Conservation (phyloP, 1,140 invertebrate genomes). For the Brachionus rubens region DNA sequence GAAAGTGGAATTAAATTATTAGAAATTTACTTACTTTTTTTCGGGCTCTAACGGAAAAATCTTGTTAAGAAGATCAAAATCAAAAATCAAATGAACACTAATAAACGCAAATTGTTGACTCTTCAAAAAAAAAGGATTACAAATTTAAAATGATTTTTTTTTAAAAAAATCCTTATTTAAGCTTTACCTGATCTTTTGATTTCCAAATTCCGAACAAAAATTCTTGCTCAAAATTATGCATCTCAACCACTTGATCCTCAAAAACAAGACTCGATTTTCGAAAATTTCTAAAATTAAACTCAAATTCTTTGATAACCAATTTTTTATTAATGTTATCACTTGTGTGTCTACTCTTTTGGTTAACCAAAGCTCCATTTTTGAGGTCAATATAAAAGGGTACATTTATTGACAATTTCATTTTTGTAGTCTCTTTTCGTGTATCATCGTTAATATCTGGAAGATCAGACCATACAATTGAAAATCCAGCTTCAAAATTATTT, state of each 20-base stretch:
- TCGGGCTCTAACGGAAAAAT: not conserved
- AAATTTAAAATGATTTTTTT: not conserved
- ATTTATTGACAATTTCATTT: slow-evolving; percentile 3
- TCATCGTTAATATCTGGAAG: not conserved
- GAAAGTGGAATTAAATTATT: not conserved
- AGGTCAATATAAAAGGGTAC: slow-evolving; percentile 1
- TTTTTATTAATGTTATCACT: not conserved
- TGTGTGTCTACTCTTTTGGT: not conserved
- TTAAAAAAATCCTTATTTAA: not conserved
- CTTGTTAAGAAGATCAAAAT: not conserved
- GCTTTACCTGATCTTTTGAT: not conserved
- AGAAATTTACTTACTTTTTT: not conserved
- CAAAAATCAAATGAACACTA: slow-evolving; percentile 16
- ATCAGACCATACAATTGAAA: slow-evolving; percentile 1
- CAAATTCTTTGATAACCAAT: not conserved
- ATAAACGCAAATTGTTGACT: slow-evolving; percentile 8
- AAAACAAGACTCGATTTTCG: not conserved
- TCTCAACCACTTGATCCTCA: not conserved
- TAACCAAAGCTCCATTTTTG: not conserved
- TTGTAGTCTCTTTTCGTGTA: not conserved
- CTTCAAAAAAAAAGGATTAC: not conserved
- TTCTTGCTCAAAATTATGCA: not conserved
- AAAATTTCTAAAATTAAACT: not conserved
- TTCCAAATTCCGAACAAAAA: slow-evolving; percentile 36
- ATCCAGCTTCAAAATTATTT: slow-evolving; percentile 20